Conservation (phyloP, 2,113 vertebrate genomes). For the Lepus americanus region DNA sequence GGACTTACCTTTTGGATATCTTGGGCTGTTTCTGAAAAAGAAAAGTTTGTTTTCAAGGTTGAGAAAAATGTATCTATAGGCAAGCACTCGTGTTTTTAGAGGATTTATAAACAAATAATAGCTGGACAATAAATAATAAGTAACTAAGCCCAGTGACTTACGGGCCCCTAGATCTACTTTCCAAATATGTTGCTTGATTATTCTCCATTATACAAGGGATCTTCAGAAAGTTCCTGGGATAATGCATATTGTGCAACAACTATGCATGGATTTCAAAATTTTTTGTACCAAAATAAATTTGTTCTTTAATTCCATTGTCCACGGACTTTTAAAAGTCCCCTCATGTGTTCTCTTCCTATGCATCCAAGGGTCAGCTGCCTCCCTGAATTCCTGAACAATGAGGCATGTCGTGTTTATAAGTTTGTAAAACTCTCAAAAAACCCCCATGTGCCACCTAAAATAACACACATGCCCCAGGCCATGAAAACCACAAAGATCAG, state of each 20-base stretch:
- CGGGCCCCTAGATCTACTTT: background rate
- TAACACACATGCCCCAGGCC: background rate
- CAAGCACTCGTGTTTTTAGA: background rate
- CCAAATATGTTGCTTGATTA: background rate
- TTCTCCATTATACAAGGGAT: too few relatives aligned
- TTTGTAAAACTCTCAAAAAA: background rate
- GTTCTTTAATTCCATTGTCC: too few relatives aligned
- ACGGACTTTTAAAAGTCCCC: too few relatives aligned
- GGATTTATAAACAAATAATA: background rate
- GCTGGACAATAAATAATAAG: background rate
- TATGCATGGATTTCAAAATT: too few relatives aligned
- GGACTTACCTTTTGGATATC: conserved; percentile 94
- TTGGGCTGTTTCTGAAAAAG: conserved; percentile 89
- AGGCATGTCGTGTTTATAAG: background rate
- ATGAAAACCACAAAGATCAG: background rate
- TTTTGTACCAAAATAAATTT: too few relatives aligned
- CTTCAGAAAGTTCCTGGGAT: too few relatives aligned
- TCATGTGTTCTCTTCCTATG: too few relatives aligned
- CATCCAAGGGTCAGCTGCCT: background rate
- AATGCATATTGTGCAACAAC: too few relatives aligned
- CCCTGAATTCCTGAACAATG: background rate
- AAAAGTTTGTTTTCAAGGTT: background rate
- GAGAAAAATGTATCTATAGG: conserved; percentile 42
- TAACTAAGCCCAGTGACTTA: background rate
- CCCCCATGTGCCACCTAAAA: background rate